A percentile compares a stretch with the other conserved stretches of the same genome.
These are phyloP conservation scores for Trachurus trachurus DNA, from an alignment of 2,797 vertebrate species.

Conservation along the genomic window DNA sequence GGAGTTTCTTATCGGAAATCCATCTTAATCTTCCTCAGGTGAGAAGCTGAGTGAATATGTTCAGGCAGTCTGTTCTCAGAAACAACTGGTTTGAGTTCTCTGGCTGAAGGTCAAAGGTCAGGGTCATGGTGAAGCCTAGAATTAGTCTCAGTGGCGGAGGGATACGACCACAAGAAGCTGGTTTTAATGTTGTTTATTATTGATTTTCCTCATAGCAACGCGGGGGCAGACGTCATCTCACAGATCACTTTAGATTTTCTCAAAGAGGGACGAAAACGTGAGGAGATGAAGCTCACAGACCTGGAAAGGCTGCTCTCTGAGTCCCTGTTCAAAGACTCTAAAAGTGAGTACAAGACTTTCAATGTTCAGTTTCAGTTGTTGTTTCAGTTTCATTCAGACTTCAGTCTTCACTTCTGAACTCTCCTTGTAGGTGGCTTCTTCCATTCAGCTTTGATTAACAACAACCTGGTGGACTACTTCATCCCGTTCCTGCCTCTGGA, in stretches of 20 bases:
- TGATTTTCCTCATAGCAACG: constrained; percentile 84
- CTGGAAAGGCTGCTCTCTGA: constrained; percentile 87
- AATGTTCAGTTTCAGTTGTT: no score
- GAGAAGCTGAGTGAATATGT: background rate
- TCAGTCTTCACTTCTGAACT: background rate
- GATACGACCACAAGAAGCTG: no score
- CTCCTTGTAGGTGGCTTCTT: constrained; percentile 90
- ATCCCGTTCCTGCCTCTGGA: constrained; percentile 96
- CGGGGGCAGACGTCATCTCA: constrained; percentile 91
- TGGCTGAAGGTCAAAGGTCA: no score
- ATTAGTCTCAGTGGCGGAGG: no score
- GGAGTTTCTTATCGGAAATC: no score
- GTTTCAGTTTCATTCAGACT: no score
- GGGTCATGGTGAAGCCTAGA: no score
- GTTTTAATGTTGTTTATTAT: background rate
- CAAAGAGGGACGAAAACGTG: constrained; percentile 85
- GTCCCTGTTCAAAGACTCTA: constrained; percentile 92
- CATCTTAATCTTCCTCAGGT: no score
- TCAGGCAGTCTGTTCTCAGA: no score
- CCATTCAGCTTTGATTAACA: constrained; percentile 92
- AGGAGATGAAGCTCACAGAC: constrained; percentile 91
- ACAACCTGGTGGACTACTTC: constrained; percentile 95
- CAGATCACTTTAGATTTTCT: constrained; percentile 90
- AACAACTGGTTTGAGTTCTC: no score
- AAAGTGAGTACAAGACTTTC: constrained; percentile 86